Conservation (phyloP, 2,797 vertebrate genomes). For the Halcyon smyrnensis region DNA sequence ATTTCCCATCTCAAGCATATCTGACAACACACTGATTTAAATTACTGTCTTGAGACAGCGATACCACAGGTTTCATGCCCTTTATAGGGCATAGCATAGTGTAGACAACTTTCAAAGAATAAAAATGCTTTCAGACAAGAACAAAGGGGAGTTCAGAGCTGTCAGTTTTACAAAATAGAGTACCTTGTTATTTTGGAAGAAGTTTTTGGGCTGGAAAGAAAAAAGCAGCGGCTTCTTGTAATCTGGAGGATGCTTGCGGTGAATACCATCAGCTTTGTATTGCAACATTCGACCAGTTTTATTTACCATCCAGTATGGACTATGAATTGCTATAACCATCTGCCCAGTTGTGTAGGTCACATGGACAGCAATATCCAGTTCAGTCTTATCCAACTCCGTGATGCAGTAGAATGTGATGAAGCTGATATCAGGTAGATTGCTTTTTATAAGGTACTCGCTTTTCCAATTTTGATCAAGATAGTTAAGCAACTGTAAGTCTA, state of each 20-base stretch:
- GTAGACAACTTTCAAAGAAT: background rate
- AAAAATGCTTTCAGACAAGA: constrained; percentile 7
- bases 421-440: constrained; percentile 89
- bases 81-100: background rate
- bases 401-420: constrained; percentile 88
- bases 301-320: constrained; percentile 98
- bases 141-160: background rate
- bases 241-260: constrained; percentile 93
- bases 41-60: background rate
- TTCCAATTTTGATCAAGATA: constrained; percentile 93
- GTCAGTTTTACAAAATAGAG: background rate
- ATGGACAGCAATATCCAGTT: constrained; percentile 93
- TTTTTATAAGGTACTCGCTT: constrained; percentile 84
- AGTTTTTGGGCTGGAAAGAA: constrained; percentile 95
- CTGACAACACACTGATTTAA: background rate
- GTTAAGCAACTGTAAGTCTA: constrained; percentile 85
- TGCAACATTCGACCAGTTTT: constrained; percentile 94
- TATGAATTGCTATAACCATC: constrained; percentile 87
- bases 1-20: background rate
- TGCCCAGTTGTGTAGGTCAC: constrained; percentile 88
- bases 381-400: constrained; percentile 79
- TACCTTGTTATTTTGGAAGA: constrained; percentile 96
- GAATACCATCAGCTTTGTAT: constrained; percentile 97
- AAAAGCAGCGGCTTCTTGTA: constrained; percentile 95
- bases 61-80: background rate